These are phyloP conservation scores for Dione vanillae DNA, from an alignment of 2,888 invertebrate species.

Conservation along the genomic window DNA sequence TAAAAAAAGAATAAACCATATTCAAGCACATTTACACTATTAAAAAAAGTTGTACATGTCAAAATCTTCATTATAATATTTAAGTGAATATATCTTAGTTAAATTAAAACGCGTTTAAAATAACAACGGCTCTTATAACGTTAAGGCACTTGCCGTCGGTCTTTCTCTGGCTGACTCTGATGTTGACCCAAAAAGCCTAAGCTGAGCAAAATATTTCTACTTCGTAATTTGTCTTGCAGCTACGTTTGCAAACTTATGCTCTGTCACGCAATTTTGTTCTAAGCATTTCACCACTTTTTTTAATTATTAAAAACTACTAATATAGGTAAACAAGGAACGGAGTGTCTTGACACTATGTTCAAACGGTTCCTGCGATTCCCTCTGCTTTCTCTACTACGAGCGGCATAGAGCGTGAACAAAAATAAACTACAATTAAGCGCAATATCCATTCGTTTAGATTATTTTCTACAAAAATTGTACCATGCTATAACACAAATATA, in stretches of 20 bases:
- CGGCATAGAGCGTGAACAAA: neutral
- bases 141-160: conserved; percentile 30
- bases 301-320: too few relatives aligned
- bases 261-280: neutral
- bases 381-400: neutral
- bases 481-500: neutral
- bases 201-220: conserved; percentile 32
- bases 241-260: neutral
- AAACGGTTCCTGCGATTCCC: neutral
- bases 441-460: neutral
- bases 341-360: neutral
- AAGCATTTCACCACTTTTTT: too few relatives aligned
- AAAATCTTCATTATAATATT: conserved; percentile 2
- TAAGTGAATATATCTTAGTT: neutral
- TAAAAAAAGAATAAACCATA: neutral
- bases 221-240: conserved; percentile 17
- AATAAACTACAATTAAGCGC: too few relatives aligned
- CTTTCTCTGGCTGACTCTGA: conserved; percentile 33
- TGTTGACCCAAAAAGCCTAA: conserved; percentile 40
- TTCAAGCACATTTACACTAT: neutral
- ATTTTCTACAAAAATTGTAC: neutral
- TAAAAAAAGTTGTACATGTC: neutral
- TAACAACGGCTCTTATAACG: conserved; percentile 21
- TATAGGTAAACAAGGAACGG: too few relatives aligned
- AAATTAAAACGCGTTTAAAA: conserved; percentile 28